These are phyloP conservation scores for Lophotis ruficrista DNA, from an alignment of 2,113 vertebrate species.

Conservation along the genomic window DNA sequence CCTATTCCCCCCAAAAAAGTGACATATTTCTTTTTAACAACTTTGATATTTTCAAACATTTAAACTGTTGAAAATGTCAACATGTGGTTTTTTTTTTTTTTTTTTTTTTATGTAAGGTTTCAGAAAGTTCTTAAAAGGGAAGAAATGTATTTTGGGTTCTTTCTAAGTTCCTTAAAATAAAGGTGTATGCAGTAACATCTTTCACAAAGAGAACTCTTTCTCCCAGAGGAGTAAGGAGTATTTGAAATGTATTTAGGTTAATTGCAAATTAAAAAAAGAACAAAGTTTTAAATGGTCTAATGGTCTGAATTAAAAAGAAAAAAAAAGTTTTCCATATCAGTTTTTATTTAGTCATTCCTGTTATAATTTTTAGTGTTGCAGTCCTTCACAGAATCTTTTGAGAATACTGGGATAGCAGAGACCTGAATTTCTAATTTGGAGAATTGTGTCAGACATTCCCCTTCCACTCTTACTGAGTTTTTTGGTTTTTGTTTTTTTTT, in stretches of 20 bases:
- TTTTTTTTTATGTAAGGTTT: background rate
- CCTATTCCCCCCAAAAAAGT: background rate
- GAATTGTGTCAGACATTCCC: constrained; percentile 31
- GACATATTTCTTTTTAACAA: background rate
- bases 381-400: constrained; percentile 33
- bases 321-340: background rate
- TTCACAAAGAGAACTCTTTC: constrained; percentile 16
- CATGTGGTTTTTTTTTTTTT: rapidly evolving
- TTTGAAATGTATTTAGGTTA: constrained; percentile 65
- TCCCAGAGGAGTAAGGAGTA: constrained; percentile 34
- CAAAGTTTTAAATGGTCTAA: constrained; percentile 43
- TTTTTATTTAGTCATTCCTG: constrained; percentile 55
- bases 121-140: background rate
- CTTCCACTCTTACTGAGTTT: background rate
- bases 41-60: background rate
- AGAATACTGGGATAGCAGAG: constrained; percentile 29
- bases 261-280: constrained; percentile 69
- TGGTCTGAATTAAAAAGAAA: constrained; percentile 44
- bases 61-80: background rate
- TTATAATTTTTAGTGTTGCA: constrained; percentile 39
- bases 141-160: background rate
- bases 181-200: background rate
- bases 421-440: constrained; percentile 48
- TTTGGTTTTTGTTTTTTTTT: background rate
- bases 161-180: background rate